Conservation (phyloP, 2,797 vertebrate species). For the Sciurus carolinensis region DNA sequence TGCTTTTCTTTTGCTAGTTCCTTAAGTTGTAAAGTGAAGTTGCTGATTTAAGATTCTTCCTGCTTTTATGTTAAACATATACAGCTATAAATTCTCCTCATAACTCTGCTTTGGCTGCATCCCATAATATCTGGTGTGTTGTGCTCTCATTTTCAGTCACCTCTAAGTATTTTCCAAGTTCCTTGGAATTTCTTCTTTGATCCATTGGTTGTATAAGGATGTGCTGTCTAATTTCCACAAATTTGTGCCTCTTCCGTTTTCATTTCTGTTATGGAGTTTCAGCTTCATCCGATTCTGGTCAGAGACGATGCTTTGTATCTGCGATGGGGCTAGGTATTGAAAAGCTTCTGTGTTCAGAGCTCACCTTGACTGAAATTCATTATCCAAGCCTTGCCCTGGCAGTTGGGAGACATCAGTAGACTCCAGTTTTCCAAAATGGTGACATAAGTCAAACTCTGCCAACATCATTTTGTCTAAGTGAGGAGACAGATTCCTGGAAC, state of each 20-base stretch:
- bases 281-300: background rate
- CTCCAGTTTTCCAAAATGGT: no score
- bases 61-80: background rate
- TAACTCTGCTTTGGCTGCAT: background rate
- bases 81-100: no score
- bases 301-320: background rate
- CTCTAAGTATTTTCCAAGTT: background rate
- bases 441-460: background rate
- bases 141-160: background rate
- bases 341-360: background rate
- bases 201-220: background rate
- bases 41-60: background rate
- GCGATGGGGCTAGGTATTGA: background rate
- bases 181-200: background rate
- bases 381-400: background rate
- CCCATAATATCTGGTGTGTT: rapidly evolving
- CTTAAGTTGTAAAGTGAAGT: background rate
- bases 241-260: background rate
- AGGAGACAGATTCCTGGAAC: no score
- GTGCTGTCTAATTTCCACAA: background rate
- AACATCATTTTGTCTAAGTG: background rate
- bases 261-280: background rate
- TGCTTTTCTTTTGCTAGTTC: background rate
- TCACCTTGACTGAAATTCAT: no score
- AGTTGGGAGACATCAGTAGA: background rate